phyloP scores from a whole-genome alignment of 2,113 vertebrate genomes.

The Pteronura brasiliensis region DNA sequence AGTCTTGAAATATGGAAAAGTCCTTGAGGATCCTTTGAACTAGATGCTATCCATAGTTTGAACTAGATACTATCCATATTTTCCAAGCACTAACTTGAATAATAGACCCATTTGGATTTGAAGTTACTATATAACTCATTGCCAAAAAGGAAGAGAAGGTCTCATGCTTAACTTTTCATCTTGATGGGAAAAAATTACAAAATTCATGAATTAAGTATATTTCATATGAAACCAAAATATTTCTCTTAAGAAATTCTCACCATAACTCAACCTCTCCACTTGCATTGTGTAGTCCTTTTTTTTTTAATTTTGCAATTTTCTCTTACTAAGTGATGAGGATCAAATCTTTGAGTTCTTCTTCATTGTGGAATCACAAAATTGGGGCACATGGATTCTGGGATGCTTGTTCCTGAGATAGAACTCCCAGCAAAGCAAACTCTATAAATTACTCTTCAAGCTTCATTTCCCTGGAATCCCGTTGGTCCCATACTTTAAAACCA shows the following conservation, averaged over 20 bases:
- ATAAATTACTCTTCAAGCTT: neutral
- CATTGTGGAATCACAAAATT: neutral
- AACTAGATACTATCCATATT: neutral
- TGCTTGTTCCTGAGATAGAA: neutral
- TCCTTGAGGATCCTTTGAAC: neutral
- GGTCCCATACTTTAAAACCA: neutral
- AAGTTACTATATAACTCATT: neutral
- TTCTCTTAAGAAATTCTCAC: neutral
- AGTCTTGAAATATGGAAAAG: neutral
- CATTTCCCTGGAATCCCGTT: neutral
- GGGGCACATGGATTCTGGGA: neutral
- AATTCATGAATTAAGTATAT: neutral
- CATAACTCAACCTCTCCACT: neutral
- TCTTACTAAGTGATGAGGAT: neutral
- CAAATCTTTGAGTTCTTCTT: neutral
- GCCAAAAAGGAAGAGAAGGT: neutral
- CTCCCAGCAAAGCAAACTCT: neutral
- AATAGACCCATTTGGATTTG: neutral
- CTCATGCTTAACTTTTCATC: neutral
- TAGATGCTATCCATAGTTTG: neutral
- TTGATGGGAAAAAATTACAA: neutral
- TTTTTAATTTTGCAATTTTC: neutral
- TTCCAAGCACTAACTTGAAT: neutral
- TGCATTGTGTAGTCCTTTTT: neutral
- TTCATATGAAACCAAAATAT: constrained; percentile 1